Percentiles rank a stretch among this genome's conserved stretches.
Conservation (phyloP, 35 echinoderm and acorn worm species). For the Hemicentrotus pulcherrimus region DNA sequence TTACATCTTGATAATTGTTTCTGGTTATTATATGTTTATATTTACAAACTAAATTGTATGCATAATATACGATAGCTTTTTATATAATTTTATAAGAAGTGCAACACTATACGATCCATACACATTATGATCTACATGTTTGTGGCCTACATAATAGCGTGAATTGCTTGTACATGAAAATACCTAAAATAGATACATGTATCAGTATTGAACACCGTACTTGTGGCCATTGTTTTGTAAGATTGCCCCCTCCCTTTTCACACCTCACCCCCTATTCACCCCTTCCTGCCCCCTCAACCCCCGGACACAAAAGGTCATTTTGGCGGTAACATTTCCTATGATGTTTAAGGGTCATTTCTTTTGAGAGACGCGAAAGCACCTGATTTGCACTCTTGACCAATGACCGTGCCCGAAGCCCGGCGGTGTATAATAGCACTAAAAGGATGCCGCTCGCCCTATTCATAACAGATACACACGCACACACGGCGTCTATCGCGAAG, state of each 20-base stretch:
- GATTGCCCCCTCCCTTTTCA: background rate
- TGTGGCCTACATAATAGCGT: background rate
- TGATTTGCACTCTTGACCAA: conserved; percentile 9
- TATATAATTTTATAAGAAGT: no score
- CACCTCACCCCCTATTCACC: background rate
- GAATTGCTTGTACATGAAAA: background rate
- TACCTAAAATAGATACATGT: background rate
- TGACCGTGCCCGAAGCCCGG: background rate
- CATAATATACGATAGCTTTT: no score
- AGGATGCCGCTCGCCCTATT: conserved; percentile 26
- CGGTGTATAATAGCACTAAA: background rate
- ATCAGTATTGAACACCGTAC: background rate
- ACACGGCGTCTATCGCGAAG: background rate
- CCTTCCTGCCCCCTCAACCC: background rate
- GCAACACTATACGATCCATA: no score
- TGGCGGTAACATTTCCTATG: background rate
- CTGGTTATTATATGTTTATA: no score
- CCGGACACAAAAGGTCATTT: conserved; percentile 16
- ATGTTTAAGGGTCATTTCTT: conserved; percentile 21
- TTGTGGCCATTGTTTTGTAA: background rate
- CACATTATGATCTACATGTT: no score
- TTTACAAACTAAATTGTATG: no score
- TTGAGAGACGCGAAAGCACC: conserved; percentile 7
- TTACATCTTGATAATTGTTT: no score
- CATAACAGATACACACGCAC: background rate